Percentiles rank a stretch among this genome's conserved stretches.
phyloP scores from a whole-genome alignment of 2,888 invertebrate genomes.

The Drosophila cognata region DNA sequence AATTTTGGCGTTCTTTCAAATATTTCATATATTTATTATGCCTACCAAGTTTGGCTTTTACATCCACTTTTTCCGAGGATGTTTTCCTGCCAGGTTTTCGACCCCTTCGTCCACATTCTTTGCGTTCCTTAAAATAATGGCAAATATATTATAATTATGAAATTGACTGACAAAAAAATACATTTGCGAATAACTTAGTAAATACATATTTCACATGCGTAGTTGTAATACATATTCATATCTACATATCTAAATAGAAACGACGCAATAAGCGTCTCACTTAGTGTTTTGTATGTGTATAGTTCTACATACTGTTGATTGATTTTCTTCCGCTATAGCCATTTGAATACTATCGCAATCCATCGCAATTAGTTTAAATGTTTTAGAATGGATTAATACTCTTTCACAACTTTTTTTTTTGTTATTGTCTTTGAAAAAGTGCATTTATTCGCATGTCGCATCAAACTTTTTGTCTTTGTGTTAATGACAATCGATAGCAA shows the following conservation, averaged over 20 bases:
- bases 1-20: background rate
- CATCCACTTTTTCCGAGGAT: conserved; percentile 94
- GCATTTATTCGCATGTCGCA: background rate
- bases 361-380: conserved; percentile 59
- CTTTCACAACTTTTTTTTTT: background rate
- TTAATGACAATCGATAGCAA: conserved; percentile 12
- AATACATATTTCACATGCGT: background rate
- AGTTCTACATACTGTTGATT: conserved; percentile 68
- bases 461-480: background rate
- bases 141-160: background rate
- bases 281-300: background rate
- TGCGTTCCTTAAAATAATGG: conserved; percentile 85
- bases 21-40: background rate
- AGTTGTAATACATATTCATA: background rate
- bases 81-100: conserved; percentile 95
- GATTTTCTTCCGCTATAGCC: conserved; percentile 83
- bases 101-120: conserved; percentile 94
- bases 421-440: background rate
- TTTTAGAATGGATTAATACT: background rate
- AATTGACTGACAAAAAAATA: background rate
- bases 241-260: conserved; percentile 15
- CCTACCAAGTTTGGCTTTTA: conserved; percentile 95
- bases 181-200: background rate
- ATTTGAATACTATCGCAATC: conserved; percentile 83
- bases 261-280: conserved; percentile 32